These are phyloP conservation scores for Athetis lepigone DNA, from an alignment of 2,888 invertebrate genomes.

Conservation along the genomic window DNA sequence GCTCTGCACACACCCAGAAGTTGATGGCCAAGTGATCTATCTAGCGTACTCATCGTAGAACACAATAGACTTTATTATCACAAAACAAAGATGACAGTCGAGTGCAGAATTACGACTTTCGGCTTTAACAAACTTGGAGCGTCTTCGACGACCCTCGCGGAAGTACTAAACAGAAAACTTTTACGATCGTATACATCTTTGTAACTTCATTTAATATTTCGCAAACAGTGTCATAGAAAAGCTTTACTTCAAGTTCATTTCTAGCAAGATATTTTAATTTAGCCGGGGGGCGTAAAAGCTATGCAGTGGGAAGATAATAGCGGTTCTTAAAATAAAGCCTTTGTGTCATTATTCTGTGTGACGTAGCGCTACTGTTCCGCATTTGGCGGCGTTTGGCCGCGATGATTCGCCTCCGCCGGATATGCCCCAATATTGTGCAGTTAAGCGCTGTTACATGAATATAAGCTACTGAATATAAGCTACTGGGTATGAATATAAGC, in stretches of 20 bases:
- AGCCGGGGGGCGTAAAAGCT: conserved; percentile 72
- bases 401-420: conserved; percentile 54
- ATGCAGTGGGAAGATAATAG: conserved; percentile 80
- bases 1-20: conserved; percentile 4
- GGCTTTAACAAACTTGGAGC: conserved; percentile 39
- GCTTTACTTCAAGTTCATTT: conserved; percentile 68
- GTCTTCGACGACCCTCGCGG: conserved; percentile 55
- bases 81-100: conserved; percentile 58
- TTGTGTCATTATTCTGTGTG: conserved; percentile 82
- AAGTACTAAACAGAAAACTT: conserved; percentile 70
- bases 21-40: conserved; percentile 37
- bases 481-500: conserved; percentile 39
- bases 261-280: conserved; percentile 80
- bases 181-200: conserved; percentile 67
- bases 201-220: conserved; percentile 68
- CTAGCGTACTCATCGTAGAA: conserved; percentile 14
- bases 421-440: conserved; percentile 58
- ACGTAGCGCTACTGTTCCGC: conserved; percentile 57
- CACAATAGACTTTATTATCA: conserved; percentile 46
- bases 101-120: conserved; percentile 51
- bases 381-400: conserved; percentile 50
- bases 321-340: conserved; percentile 84
- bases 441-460: conserved; percentile 36
- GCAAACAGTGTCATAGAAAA: conserved; percentile 64
- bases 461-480: conserved; percentile 42